phyloP scores from a whole-genome alignment of 1,140 invertebrate genomes.

The Plectrocnemia conspersa region DNA sequence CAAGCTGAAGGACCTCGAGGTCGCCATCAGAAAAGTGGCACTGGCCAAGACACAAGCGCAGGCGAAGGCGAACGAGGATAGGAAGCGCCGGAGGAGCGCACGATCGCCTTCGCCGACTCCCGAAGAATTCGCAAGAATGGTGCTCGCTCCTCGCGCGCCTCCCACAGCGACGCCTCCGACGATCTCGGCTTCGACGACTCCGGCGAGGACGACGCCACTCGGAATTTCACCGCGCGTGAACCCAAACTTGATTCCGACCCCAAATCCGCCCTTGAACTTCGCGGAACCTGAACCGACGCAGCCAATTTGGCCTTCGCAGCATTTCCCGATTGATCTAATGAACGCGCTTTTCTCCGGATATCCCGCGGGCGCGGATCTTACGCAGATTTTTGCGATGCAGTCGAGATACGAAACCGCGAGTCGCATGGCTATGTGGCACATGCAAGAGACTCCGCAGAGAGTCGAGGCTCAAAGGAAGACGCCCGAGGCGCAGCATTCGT shows the following conservation, averaged over 20 bases:
- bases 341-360: conserved; percentile 50
- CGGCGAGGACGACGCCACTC: background rate
- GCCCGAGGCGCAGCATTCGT: conserved; percentile 3
- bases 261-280: no score
- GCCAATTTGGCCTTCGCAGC: no score
- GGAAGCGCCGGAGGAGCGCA: conserved; percentile 22
- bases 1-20: conserved; percentile 68
- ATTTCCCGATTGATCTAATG: no score
- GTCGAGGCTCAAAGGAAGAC: no score
- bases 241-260: conserved; percentile 22
- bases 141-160: background rate
- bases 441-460: conserved; percentile 40
- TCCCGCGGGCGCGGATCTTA: conserved; percentile 46
- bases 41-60: conserved; percentile 41
- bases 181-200: conserved; percentile 1
- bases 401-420: conserved; percentile 36
- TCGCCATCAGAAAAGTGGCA: conserved; percentile 61
- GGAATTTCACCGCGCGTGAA: conserved; percentile 19
- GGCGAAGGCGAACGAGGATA: conserved; percentile 30
- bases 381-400: conserved; percentile 48
- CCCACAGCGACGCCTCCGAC: background rate
- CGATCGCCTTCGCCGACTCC: conserved; percentile 14
- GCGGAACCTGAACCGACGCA: no score
- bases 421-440: conserved; percentile 39
- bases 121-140: conserved; percentile 1